phyloP scores from a whole-genome alignment of 2,113 vertebrate species.

The Microcebus murinus region DNA sequence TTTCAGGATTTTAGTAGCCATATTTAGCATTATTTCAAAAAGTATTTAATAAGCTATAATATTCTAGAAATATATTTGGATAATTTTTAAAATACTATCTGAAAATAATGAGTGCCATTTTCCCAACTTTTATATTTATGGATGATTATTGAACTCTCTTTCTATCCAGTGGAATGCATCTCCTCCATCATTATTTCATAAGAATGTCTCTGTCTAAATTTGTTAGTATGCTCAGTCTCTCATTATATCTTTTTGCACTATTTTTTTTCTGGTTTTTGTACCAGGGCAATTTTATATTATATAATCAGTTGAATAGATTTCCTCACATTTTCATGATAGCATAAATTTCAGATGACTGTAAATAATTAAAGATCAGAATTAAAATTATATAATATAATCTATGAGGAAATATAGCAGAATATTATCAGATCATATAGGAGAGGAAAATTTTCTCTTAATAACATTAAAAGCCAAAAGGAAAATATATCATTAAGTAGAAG shows the following conservation, averaged over 20 bases:
- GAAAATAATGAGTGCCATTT: background rate
- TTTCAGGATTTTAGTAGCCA: background rate
- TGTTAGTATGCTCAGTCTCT: background rate
- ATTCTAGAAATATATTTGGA: background rate
- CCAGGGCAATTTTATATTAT: background rate
- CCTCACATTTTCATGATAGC: background rate
- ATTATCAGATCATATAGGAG: background rate
- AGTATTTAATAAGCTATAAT: background rate
- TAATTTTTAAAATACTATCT: background rate
- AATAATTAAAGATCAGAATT: background rate
- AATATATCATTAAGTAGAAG: background rate
- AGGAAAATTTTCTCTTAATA: background rate
- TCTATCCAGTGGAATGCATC: background rate
- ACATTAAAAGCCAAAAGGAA: background rate
- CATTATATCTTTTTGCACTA: background rate
- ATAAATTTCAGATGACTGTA: background rate
- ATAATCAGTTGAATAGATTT: background rate
- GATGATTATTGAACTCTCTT: background rate
- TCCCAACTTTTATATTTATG: background rate
- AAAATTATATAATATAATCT: background rate
- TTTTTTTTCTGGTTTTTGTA: background rate
- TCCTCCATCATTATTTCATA: background rate
- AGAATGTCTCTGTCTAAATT: background rate
- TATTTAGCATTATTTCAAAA: background rate
- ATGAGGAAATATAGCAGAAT: background rate